Base-by-base conservation (phyloP, 2,797 vertebrate species). In the Vultur gryphus region DNA sequence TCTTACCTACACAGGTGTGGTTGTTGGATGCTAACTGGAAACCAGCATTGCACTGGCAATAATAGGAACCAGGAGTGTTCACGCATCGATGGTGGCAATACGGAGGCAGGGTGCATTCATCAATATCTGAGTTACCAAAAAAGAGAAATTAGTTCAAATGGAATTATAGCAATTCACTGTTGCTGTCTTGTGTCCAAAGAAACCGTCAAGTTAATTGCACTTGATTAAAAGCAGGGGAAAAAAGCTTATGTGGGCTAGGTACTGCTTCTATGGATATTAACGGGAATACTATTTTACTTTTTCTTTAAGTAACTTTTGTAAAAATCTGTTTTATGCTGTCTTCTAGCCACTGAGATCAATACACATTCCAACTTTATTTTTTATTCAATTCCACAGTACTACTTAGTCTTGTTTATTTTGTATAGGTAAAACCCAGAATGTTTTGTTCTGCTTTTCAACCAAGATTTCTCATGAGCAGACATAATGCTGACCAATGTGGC, bases 81-180 rank as follows among this genome's bases (percentile, higher is more conserved):
- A 99, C 98, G 44, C 99, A 99, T 95, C 98, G 98, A 93, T 99
- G 99, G 97, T 99, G 99, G 98, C 99, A 99, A 92, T 99, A 99
- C 9, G 99, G 98, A 88, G 98, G 98, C 79, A 98, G 89, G 10
- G 98, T 89, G 80, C 99, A 99, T 97, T 99, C 99, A 25, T 99
- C 99, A 77, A 98, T 98, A 91, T 99, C 99, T 99, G 97, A 58
- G 93, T 88, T 90, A 82, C 62, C 70, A 93, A 82, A 95, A 69
- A 35, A 85, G 61, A 91, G 35, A 65, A 51, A 69, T 93, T 37
- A 78, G 61, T 19, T 71, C 65, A 43, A 13, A 4, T 4, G 28
- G 28, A 48, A 43, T 44, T 70, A 41, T 1, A 4, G 79, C 75
- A 11, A 17, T 37, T 76, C 58, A 57, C 81, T 58, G 59, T 46